Conservation (phyloP, 2,888 invertebrate species). For the Stenoptilia bipunctidactyla region DNA sequence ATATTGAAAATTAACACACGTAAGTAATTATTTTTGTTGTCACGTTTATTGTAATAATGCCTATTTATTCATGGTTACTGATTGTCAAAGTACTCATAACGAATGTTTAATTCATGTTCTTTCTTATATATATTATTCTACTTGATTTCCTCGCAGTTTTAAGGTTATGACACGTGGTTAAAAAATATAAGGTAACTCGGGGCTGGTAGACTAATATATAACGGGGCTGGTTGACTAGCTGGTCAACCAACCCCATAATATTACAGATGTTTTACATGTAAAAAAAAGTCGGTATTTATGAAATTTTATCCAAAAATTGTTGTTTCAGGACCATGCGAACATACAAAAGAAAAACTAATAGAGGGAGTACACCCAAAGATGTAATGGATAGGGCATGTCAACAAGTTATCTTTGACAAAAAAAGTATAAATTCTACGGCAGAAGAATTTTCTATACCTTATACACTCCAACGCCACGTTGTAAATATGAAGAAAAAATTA, state of each 20-base stretch:
- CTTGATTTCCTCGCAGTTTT: too few species aligned
- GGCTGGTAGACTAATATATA: too few species aligned
- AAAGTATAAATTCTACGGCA: conserved; percentile 10
- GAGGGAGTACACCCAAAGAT: too few species aligned
- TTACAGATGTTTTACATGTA: too few species aligned
- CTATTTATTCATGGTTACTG: neutral
- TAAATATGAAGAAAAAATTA: conserved; percentile 3
- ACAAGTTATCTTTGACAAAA: conserved; percentile 12
- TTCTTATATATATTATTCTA: too few species aligned
- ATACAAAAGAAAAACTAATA: conserved; percentile 2
- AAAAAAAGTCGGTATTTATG: neutral
- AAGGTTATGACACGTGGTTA: too few species aligned
- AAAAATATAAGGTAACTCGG: too few species aligned
- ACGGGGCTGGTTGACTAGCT: too few species aligned
- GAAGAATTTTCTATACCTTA: conserved; percentile 5
- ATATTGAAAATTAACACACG: conserved; percentile 1
- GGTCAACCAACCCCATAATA: too few species aligned
- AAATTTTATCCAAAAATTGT: conserved; percentile 1
- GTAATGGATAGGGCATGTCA: conserved; percentile 11
- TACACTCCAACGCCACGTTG: conserved; percentile 5
- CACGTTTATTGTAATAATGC: neutral
- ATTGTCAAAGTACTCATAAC: neutral
- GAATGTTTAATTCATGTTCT: neutral
- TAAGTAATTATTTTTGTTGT: neutral
- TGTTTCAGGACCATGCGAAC: conserved; percentile 4